Conservation (phyloP, 35 echinoderm and acorn worm genomes). For the Ptychodera flava region DNA sequence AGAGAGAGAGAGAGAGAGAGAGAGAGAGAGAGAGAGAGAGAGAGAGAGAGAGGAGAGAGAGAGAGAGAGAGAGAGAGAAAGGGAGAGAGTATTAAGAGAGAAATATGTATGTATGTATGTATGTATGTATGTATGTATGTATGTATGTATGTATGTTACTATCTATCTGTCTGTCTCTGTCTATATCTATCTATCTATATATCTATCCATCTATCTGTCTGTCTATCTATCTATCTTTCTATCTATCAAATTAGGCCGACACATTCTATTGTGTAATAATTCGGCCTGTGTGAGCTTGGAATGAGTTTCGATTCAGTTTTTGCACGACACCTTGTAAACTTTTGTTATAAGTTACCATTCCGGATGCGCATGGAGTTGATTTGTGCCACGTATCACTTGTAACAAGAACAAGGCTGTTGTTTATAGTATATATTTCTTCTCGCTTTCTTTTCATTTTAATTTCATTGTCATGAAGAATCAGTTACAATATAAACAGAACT, state of each 20-base stretch:
- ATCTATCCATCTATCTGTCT: neutral
- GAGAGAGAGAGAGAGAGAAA: no score
- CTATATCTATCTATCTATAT: neutral
- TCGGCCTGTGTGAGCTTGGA: neutral
- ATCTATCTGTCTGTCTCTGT: conserved; percentile 9
- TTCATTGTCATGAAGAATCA: no score
- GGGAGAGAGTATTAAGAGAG: neutral
- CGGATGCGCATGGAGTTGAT: no score
- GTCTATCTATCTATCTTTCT: neutral
- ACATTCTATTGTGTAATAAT: neutral
- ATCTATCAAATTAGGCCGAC: neutral
- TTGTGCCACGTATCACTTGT: no score
- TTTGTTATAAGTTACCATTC: no score
- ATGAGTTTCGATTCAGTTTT: neutral
- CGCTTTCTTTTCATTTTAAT: no score
- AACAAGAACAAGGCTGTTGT: no score
- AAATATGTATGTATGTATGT: conserved; percentile 19
- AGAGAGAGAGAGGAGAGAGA: no score
- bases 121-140: conserved; percentile 30
- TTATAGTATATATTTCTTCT: no score
- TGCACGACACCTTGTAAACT: no score
- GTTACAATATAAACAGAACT: neutral
- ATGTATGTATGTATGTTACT: conserved; percentile 23
- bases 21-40: no score
- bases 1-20: no score